These are phyloP conservation scores for Pseudochirops cupreus DNA, from an alignment of 2,797 vertebrate species.

Conservation along the genomic window DNA sequence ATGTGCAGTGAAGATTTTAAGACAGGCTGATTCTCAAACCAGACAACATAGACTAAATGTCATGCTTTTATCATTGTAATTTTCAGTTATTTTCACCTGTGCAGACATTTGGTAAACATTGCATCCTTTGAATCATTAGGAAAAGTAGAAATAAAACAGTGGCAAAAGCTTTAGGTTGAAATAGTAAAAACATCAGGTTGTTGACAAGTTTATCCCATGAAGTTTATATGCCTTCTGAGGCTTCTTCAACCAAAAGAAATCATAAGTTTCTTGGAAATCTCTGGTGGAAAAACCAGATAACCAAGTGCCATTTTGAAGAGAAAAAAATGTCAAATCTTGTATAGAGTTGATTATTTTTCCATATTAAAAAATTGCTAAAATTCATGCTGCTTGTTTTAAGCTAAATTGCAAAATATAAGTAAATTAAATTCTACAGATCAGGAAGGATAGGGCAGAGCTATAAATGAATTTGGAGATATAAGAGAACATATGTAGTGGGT, in stretches of 20 bases:
- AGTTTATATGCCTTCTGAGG: conserved; percentile 6
- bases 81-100: neutral
- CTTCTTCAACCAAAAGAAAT: neutral
- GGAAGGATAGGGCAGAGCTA: neutral
- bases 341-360: neutral
- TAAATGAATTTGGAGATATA: neutral
- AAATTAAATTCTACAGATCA: neutral
- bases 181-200: neutral
- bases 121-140: conserved; percentile 2
- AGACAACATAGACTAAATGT: neutral
- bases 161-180: conserved; percentile 20
- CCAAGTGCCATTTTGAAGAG: neutral
- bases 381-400: neutral
- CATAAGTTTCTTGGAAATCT: neutral
- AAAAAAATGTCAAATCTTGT: neutral
- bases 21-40: neutral
- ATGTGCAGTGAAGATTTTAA: neutral
- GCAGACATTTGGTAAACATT: conserved; percentile 1
- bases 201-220: conserved; percentile 13
- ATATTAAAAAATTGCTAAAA: neutral
- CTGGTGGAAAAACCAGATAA: neutral
- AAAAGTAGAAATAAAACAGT: neutral
- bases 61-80: neutral
- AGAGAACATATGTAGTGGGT: neutral
- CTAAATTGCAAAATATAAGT: neutral